phyloP scores from a whole-genome alignment of 2,888 invertebrate genomes.

The Agonopterix alstromeriana region DNA sequence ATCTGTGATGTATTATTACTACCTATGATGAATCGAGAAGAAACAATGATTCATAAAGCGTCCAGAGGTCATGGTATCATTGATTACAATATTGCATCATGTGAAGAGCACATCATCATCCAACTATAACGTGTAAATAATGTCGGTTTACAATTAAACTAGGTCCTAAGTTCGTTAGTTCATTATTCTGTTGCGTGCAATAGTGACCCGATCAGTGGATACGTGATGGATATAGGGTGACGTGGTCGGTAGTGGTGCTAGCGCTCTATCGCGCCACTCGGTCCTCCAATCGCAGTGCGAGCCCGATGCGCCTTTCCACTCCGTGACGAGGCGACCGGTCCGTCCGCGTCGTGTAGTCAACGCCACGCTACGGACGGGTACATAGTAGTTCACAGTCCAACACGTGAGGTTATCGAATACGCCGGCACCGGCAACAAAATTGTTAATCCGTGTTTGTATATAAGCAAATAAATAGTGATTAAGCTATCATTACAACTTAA shows the following conservation, averaged over 20 bases:
- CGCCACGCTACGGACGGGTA: not conserved
- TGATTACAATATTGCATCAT: too few species aligned
- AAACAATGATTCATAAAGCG: too few species aligned
- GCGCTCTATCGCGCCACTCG: constrained; percentile 57
- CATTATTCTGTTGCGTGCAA: too few species aligned
- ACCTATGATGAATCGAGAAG: too few species aligned
- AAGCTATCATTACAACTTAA: constrained; percentile 10
- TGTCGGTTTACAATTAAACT: too few species aligned
- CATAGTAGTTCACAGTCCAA: constrained; percentile 33
- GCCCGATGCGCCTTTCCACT: constrained; percentile 21
- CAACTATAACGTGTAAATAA: too few species aligned
- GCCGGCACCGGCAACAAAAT: constrained; percentile 11
- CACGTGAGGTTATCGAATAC: constrained; percentile 35
- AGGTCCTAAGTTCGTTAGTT: too few species aligned
- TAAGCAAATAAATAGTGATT: constrained; percentile 11
- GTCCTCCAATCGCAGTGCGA: constrained; percentile 52
- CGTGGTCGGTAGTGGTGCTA: constrained; percentile 35
- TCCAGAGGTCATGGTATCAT: too few species aligned
- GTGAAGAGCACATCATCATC: too few species aligned
- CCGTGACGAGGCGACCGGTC: not conserved
- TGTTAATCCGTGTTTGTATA: constrained; percentile 12
- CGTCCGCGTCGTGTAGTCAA: not conserved
- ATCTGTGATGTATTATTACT: too few species aligned
- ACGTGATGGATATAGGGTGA: constrained; percentile 25
- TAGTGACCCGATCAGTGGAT: not conserved